Conservation (phyloP, 2,113 vertebrate species). For the Xiphorhynchus elegans region DNA sequence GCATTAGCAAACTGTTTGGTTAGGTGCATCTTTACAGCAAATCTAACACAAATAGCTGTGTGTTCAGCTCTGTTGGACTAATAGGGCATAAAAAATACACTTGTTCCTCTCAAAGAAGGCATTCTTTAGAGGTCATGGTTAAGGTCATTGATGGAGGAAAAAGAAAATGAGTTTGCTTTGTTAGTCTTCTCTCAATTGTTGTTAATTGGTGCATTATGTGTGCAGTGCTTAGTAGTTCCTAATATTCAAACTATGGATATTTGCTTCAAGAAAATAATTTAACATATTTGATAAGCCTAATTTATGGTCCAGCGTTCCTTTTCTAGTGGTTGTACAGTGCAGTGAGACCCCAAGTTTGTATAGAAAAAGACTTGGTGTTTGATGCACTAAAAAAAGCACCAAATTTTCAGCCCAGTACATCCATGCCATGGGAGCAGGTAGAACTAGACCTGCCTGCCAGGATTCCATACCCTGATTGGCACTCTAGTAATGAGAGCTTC, state of each 20-base stretch:
- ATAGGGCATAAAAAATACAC: slow-evolving; percentile 62
- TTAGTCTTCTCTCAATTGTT: slow-evolving; percentile 22
- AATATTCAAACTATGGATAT: not conserved
- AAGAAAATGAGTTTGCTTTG: slow-evolving; percentile 31
- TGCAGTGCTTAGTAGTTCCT: not conserved
- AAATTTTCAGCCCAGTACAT: not conserved
- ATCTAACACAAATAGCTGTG: slow-evolving; percentile 57
- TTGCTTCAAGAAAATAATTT: not conserved
- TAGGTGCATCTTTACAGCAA: slow-evolving; percentile 53
- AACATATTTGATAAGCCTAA: not conserved
- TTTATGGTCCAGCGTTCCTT: not conserved
- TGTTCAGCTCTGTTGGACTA: slow-evolving; percentile 51
- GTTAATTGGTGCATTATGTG: slow-evolving; percentile 30
- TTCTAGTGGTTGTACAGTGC: not conserved
- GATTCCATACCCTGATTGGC: not conserved
- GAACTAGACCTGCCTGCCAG: not conserved
- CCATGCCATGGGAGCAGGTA: not conserved
- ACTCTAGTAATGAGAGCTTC: not conserved
- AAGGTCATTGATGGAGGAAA: slow-evolving; percentile 19
- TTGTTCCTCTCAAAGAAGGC: slow-evolving; percentile 57
- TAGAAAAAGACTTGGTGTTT: not conserved
- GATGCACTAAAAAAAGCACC: not conserved
- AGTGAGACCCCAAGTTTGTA: not conserved
- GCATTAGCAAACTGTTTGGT: slow-evolving; percentile 23
- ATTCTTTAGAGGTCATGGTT: slow-evolving; percentile 53